phyloP scores from a whole-genome alignment of 2,113 vertebrate genomes.

The Atherinomorus stipes region DNA sequence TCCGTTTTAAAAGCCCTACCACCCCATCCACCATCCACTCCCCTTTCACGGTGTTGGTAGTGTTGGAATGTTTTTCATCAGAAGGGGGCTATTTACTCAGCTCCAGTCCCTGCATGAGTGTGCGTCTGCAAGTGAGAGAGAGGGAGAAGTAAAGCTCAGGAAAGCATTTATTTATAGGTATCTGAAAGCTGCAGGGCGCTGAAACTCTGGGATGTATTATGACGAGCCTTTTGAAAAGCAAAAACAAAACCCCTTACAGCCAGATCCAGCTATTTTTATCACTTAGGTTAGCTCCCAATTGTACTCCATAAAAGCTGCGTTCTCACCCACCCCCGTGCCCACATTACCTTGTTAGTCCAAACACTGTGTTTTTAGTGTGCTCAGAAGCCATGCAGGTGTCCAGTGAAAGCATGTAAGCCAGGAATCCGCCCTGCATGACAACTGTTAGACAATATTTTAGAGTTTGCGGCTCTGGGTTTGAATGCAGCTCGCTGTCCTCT shows the following conservation, averaged over 20 bases:
- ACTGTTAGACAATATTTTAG: constrained; percentile 12
- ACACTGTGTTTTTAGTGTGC: constrained; percentile 28
- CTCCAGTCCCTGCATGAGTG: constrained; percentile 54
- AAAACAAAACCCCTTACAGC: constrained; percentile 68
- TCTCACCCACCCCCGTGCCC: constrained; percentile 23
- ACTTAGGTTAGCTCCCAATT: constrained; percentile 68
- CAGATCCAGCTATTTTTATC: constrained; percentile 71
- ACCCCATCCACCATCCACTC: constrained; percentile 45
- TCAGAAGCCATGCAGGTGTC: constrained; percentile 58
- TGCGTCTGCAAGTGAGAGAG: constrained; percentile 55
- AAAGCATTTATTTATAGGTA: constrained; percentile 84
- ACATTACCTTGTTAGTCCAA: constrained; percentile 55
- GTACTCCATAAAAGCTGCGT: constrained; percentile 59
- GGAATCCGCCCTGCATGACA: constrained; percentile 18
- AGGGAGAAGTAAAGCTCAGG: constrained; percentile 56
- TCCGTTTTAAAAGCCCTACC: constrained; percentile 70
- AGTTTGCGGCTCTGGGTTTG: background rate
- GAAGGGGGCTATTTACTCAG: constrained; percentile 70
- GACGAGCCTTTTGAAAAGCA: constrained; percentile 69
- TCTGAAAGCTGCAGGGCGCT: constrained; percentile 70
- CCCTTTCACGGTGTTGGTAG: constrained; percentile 65
- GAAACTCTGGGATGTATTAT: constrained; percentile 77
- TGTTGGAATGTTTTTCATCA: constrained; percentile 80
- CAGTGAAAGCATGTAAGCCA: constrained; percentile 28
- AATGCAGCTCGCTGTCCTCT: constrained; percentile 1